Evolutionary conservation across 2,888 invertebrate genomes (phyloP).

Genomic region (Epinotia bilunana): DNA sequence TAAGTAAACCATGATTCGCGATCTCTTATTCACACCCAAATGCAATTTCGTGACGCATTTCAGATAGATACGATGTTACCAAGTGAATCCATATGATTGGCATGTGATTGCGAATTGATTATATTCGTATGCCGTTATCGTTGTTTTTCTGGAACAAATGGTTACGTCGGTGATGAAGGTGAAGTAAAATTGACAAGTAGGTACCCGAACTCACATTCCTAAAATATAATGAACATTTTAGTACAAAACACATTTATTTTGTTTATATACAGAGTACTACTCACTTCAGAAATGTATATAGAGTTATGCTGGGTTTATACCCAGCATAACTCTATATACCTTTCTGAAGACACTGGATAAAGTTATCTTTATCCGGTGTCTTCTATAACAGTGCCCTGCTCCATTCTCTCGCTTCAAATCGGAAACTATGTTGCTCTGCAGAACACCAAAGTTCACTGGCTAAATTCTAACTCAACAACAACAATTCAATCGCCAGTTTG

Average conservation of each 20-base stretch:
- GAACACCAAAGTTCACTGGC: slow-evolving; percentile 14
- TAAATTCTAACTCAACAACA: slow-evolving; percentile 23
- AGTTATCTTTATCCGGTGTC: too few relatives aligned
- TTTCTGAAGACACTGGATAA: too few relatives aligned
- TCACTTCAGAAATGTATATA: neutral
- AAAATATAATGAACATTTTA: neutral
- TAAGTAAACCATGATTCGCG: neutral
- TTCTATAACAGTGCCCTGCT: neutral
- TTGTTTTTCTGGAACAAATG: slow-evolving; percentile 4
- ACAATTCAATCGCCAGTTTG: slow-evolving; percentile 24
- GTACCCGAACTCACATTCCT: too few relatives aligned
- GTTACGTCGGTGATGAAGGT: neutral
- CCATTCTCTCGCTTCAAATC: neutral
- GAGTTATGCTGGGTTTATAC: too few relatives aligned
- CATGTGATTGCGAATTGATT: slow-evolving; percentile 28
- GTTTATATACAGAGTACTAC: neutral
- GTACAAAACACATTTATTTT: neutral
- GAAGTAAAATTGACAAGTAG: neutral
- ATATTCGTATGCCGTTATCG: slow-evolving; percentile 7
- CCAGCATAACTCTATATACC: neutral
- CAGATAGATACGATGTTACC: slow-evolving; percentile 28
- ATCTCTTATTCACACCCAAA: slow-evolving; percentile 12
- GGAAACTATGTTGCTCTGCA: slow-evolving; percentile 15
- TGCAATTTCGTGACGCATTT: slow-evolving; percentile 21
- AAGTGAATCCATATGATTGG: slow-evolving; percentile 23